Conservation (phyloP, 2,888 invertebrate species). For the Microctonus brassicae region DNA sequence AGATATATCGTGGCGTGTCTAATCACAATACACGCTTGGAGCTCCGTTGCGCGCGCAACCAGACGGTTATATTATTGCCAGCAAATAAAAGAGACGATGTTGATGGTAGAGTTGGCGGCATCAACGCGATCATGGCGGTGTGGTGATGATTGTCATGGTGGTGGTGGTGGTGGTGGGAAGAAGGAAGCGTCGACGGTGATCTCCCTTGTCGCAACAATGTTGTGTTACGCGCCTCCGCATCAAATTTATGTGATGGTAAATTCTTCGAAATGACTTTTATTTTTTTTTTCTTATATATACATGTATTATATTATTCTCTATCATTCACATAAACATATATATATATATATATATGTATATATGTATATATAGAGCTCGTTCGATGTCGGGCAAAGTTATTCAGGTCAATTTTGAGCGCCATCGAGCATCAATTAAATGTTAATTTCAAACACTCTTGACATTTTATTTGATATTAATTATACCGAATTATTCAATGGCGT, state of each 20-base stretch:
- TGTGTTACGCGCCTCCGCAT: constrained; percentile 33
- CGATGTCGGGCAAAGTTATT: background rate
- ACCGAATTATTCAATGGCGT: background rate
- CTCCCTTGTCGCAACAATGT: constrained; percentile 34
- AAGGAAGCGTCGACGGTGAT: constrained; percentile 21
- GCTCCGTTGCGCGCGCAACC: constrained; percentile 41
- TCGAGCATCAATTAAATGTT: background rate
- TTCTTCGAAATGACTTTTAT: constrained; percentile 19
- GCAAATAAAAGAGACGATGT: constrained; percentile 10
- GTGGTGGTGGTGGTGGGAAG: background rate
- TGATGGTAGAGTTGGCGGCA: too few relatives aligned
- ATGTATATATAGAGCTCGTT: background rate
- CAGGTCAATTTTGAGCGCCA: background rate
- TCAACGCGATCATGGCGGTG: too few relatives aligned
- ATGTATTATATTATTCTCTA: background rate
- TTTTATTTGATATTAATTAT: background rate
- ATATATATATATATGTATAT: background rate
- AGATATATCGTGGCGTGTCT: constrained; percentile 58
- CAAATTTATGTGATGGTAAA: constrained; percentile 26
- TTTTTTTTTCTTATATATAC: background rate
- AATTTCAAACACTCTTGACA: background rate
- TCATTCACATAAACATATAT: background rate
- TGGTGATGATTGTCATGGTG: too few relatives aligned
- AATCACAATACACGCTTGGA: constrained; percentile 62
- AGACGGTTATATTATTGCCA: constrained; percentile 39